Base-by-base conservation (phyloP, 1,140 invertebrate species). In the Patella vulgata region DNA sequence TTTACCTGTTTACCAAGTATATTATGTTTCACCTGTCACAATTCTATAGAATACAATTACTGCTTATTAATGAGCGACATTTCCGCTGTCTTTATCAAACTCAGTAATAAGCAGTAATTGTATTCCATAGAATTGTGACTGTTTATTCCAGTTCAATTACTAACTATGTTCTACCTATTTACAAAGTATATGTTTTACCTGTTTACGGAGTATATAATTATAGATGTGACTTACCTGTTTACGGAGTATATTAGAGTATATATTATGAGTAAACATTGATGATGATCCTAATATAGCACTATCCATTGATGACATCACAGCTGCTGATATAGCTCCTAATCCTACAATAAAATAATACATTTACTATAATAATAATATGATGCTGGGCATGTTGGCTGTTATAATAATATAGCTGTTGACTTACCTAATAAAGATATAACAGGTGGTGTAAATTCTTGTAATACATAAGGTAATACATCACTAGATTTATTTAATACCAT, bases 291-390 rank as follows among this genome's bases (percentile, higher is more conserved):
- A 65, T 9, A 80, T 66, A 48, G 77, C 63, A 53, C 77, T 77
- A 55, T 80, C 78, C 67, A 76, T 76, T 9, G 78, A 80, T 23
- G 77, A 79, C 77, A 80, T 80, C 28, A 80, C 78, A 25, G 78
- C 77, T 19, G 78, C 78, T n/a, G 66, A 74, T 8, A 80, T 68
- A 14, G 77, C 77, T 36, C 70, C 73, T 14, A 80, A 36, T 51
- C 74, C 78, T 80, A 43, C 1, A 63, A 67, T 30, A 28, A 30
- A 21, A 30, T 23, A 21, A 43, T 28, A 43, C 40, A 42, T 42
- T 47, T 21, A 47, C 9, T 11, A 47, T 47, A 47, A 47, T 47
- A 9, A 9, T 14, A 47, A 9, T 47, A 47, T 47, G 9, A 14
- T 14, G 23, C 11, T 9, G 9, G 21, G 44, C 8, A 47, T 47